Evolutionary conservation across 2,113 vertebrate genomes (phyloP).

Genomic region (Platysteira castanea): DNA sequence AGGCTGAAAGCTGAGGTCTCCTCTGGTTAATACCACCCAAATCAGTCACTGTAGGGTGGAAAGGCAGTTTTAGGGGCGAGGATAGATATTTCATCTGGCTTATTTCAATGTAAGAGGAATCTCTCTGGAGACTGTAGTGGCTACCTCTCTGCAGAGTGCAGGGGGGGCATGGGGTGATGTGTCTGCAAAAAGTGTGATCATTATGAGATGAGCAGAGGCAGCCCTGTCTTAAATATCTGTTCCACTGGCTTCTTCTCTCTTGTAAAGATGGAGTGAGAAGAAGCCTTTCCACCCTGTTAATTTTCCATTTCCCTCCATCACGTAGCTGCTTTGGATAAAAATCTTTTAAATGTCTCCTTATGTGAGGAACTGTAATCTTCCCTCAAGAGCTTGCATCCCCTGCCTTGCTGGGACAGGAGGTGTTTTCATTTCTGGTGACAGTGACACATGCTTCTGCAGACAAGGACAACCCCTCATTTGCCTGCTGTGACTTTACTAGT

Average conservation of each 20-base stretch:
- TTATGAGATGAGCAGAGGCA: background rate
- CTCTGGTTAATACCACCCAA: background rate
- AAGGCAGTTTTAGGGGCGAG: background rate
- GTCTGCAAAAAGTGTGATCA: background rate
- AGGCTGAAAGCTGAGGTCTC: background rate
- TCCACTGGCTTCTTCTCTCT: background rate
- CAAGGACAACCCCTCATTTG: conserved; percentile 3
- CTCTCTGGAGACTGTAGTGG: background rate
- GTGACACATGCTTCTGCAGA: background rate
- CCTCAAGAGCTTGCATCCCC: background rate
- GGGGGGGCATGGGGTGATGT: background rate
- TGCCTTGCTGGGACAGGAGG: background rate
- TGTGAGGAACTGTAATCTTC: background rate
- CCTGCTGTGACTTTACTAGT: background rate
- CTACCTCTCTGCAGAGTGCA: background rate
- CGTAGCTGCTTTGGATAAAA: background rate
- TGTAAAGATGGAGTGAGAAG: background rate
- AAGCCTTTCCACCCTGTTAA: background rate
- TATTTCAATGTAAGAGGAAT: background rate
- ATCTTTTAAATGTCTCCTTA: background rate
- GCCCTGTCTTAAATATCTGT: background rate
- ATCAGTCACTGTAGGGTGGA: background rate
- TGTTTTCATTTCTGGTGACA: background rate
- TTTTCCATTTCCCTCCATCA: background rate
- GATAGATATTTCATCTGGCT: background rate